A percentile compares a stretch with the other conserved stretches of the same genome.
Evolutionary conservation across 2,888 invertebrate genomes (phyloP).

Genomic region (Girardia tigrina): DNA sequence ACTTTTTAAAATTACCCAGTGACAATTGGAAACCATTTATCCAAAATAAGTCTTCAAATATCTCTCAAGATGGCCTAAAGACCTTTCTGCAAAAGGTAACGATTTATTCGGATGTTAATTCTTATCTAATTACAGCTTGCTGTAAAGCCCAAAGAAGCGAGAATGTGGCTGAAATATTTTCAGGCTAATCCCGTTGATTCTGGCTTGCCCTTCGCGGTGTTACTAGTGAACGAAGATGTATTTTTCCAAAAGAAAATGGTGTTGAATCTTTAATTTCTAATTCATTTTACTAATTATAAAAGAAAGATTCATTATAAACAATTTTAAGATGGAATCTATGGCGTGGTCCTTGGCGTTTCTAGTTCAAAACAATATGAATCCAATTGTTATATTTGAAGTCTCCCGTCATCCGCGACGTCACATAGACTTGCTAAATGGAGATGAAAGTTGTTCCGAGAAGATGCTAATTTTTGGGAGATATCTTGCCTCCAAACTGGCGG

Average conservation of each 20-base stretch:
- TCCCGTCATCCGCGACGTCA: not conserved
- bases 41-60: not conserved
- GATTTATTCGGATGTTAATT: no score
- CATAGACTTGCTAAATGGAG: not conserved
- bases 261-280: no score
- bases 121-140: no score
- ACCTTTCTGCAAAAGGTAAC: not conserved
- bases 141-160: constrained; percentile 31
- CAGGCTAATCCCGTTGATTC: not conserved
- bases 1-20: not conserved
- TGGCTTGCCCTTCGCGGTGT: not conserved
- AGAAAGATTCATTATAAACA: no score
- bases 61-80: not conserved
- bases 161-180: constrained; percentile 33
- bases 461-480: not conserved
- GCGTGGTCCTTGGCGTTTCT: constrained; percentile 25
- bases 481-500: not conserved
- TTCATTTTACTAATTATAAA: no score
- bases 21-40: not conserved
- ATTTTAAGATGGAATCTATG: constrained; percentile 4
- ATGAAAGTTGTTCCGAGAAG: not conserved
- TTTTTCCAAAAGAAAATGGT: constrained; percentile 9
- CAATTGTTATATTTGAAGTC: constrained; percentile 15
- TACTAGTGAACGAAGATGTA: constrained; percentile 20
- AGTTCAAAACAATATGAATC: constrained; percentile 25